Evolutionary conservation across 2,113 vertebrate genomes (phyloP), one percentile per base, ranked within the genome.

Genomic region (Cololabis saira): DNA sequence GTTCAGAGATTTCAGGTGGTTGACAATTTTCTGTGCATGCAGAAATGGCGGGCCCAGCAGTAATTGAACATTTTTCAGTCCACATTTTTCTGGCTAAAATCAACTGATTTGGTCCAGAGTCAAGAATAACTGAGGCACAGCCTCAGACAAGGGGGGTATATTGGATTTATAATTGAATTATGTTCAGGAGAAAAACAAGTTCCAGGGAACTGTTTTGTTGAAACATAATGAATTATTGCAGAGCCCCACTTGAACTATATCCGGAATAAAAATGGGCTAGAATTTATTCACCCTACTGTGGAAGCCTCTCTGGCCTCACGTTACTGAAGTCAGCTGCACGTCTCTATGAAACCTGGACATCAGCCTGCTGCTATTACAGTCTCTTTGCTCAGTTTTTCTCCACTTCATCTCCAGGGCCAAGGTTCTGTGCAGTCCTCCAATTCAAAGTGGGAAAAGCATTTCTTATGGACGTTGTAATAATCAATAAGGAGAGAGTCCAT

Each of bases 151-250:
- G 78, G 75, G 71, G 83, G 79, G 86, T 81, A 88, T 89, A 90
- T 90, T 91, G 87, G 85, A 91, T 88, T 88, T 80, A 73, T 91
- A 88, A 91, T 91, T 91, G 75, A 91, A 90, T 88, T 88, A 88
- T 76, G 67, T 61, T 41, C 73, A 59, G 53, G 62, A 66, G 59
- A 58, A 62, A 47, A 67, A 81, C 80, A 80, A 76, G 30, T 67
- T 85, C 72, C 33, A 40, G 70, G 58, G 64, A 67, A 82, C 61
- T 63, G 67, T 86, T 88, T 76, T 71, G 64, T 43, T 62, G 54
- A 69, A 82, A 75, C 71, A 43, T 76, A 82, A 82, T 70, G 80
- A 80, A 24, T 72, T 14, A 50, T n/a, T 54, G 33, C 50, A 47
- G 21, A 49, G 37, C 0, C 5, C 42, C 16, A 51, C 8, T 56